A percentile compares a stretch with the other conserved stretches of the same genome.
Conservation (phyloP, 1,140 invertebrate genomes). For the Drosophila funebris region DNA sequence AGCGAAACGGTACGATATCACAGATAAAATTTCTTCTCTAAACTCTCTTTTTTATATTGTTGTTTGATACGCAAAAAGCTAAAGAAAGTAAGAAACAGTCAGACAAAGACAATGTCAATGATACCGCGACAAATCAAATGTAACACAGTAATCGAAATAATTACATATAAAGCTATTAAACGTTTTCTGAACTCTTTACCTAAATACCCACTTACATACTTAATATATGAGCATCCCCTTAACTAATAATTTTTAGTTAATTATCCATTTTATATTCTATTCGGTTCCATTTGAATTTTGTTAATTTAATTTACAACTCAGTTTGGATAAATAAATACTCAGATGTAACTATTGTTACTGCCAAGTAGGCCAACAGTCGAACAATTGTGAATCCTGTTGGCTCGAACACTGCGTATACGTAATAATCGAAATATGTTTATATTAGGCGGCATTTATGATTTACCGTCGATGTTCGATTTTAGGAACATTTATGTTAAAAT, state of each 20-base stretch:
- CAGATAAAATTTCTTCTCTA: slow-evolving; percentile 86
- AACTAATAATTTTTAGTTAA: slow-evolving; percentile 32
- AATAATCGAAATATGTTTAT: slow-evolving; percentile 9
- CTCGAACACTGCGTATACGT: slow-evolving; percentile 37
- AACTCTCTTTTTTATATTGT: slow-evolving; percentile 86
- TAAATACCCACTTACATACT: slow-evolving; percentile 44
- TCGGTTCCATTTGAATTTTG: slow-evolving; percentile 10
- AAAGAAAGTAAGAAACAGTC: slow-evolving; percentile 72
- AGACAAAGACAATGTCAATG: slow-evolving; percentile 47
- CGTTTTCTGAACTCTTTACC: slow-evolving; percentile 44
- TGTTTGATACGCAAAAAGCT: slow-evolving; percentile 78
- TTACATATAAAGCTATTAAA: slow-evolving; percentile 36
- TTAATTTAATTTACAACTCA: not conserved
- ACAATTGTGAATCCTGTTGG: slow-evolving; percentile 10
- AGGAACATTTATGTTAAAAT: not conserved
- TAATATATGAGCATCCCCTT: slow-evolving; percentile 50
- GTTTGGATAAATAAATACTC: slow-evolving; percentile 8
- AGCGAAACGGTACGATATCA: slow-evolving; percentile 94
- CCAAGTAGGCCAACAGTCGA: slow-evolving; percentile 8
- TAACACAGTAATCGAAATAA: slow-evolving; percentile 51
- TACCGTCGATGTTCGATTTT: not conserved
- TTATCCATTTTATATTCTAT: slow-evolving; percentile 11
- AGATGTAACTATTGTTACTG: slow-evolving; percentile 3
- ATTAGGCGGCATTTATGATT: slow-evolving; percentile 17
- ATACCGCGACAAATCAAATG: slow-evolving; percentile 39